Evolutionary conservation across 1,140 invertebrate species (phyloP), one percentile per base, ranked within the genome.

Genomic region (Ceratina japonica): DNA sequence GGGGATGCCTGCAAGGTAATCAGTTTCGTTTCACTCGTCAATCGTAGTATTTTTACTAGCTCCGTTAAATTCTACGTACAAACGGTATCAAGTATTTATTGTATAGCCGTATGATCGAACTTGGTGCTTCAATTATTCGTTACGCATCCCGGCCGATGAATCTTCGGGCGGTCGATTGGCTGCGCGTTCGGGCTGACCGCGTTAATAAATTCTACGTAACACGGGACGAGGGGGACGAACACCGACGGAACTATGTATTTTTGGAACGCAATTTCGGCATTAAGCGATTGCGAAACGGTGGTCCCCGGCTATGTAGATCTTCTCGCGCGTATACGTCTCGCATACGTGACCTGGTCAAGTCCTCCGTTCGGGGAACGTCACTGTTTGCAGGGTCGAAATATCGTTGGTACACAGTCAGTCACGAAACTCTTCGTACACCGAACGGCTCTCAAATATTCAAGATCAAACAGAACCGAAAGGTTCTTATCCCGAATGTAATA

Each of bases 191-290:
- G 24, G 80, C 49, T 52, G 68, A 31, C 52, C 64, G 65, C 27
- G 54, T 83, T 77, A 56, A 79, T 68, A 84, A 83, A 75, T 75
- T 78, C 62, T 61, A 52, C 44, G 31, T 81, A 85, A 80, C 64
- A 37, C 22, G 44, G 22, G 54, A 16, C 24, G 75, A 61, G 62
- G 52, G 61, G 82, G 74, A 52, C 66, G 77, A 10, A 75, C 63
- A 31, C 22, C 51, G 63, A n/a, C 27, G 37, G 20, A 49, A 31
- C 5, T 75, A 31, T 54, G 37, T 84, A 84, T 84, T 83, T 82
- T 84, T 75, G 58, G 81, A 73, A 56, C 68, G 44, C 56, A 72
- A 66, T 68, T 82, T 82, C 83, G 72, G 66, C 66, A 68, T 83
- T 83, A 83, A 68, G 10, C 65, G 49, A 12, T 22, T 24, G 18